Conservation (phyloP, 1,140 invertebrate genomes). For the roundworm (Caenorhabditis elegans) region WBcel235 BX284604.4:6518501-6519000, state of each 20-base stretch:
- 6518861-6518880: not conserved
- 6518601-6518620: too few relatives aligned
- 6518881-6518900: conserved; percentile 5
- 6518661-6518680: not conserved
- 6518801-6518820: not conserved
- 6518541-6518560: too few relatives aligned
- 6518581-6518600: too few relatives aligned
- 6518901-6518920: not conserved
- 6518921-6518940: not conserved
- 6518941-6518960: not conserved
- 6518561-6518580: too few relatives aligned
- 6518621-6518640: too few relatives aligned
- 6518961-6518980: not conserved
- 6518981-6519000: not conserved
- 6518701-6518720: not conserved
- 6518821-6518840: not conserved
- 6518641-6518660: not conserved
- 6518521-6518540: too few relatives aligned
- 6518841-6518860: not conserved
- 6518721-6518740: not conserved
- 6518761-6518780: not conserved
- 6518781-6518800: conserved; percentile 6
- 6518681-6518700: not conserved
- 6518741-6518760: not conserved
- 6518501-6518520: too few relatives aligned